phyloP scores from a whole-genome alignment of 2,113 vertebrate species.

The Chitala chitala region DNA sequence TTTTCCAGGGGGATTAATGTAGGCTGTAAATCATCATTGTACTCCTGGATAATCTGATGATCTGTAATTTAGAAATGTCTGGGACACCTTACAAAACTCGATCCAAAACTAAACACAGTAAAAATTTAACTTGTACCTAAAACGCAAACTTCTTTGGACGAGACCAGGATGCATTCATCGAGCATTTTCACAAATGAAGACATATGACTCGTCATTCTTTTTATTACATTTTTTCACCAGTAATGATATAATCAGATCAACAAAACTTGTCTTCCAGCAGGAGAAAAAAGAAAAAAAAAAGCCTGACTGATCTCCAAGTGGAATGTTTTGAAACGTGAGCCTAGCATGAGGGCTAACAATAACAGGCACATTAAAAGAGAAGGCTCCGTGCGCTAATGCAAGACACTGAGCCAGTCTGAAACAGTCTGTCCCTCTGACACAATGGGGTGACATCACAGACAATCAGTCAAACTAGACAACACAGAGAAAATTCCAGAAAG shows the following conservation, averaged over 20 bases:
- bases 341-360: neutral
- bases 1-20: neutral
- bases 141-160: neutral
- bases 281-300: neutral
- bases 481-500: slow-evolving; percentile 5
- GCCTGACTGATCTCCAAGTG: neutral
- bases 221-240: neutral
- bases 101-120: too few species aligned
- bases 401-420: neutral
- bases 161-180: neutral
- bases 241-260: neutral
- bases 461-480: neutral
- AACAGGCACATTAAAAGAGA: neutral
- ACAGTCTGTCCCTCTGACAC: too few species aligned
- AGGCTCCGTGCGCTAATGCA: too few species aligned
- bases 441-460: neutral
- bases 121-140: too few species aligned
- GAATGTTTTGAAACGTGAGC: neutral
- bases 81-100: neutral
- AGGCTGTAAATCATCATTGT: neutral
- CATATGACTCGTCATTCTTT: neutral
- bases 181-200: neutral
- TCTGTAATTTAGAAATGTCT: neutral
- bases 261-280: neutral
- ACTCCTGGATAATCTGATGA: neutral